These are phyloP conservation scores for Pygoscelis antarcticus DNA, from an alignment of 2,113 vertebrate species.

Conservation along the genomic window DNA sequence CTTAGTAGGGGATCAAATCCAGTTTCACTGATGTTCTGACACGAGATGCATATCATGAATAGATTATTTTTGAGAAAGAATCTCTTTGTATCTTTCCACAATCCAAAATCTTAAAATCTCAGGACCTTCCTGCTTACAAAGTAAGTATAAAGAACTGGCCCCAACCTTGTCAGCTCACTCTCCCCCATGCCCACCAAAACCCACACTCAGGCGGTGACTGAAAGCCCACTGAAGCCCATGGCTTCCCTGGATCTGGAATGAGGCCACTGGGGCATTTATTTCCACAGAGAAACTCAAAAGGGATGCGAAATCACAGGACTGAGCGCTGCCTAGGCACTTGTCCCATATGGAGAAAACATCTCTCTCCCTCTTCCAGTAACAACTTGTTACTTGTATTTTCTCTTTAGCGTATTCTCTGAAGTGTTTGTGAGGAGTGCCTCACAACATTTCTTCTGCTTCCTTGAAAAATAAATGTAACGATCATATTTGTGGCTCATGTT, in stretches of 20 bases:
- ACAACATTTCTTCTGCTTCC: not conserved
- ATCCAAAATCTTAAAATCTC: not conserved
- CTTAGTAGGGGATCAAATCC: not conserved
- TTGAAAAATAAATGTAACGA: not conserved
- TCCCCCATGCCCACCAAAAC: not conserved
- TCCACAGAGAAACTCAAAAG: not conserved
- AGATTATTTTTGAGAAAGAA: not conserved
- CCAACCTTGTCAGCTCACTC: not conserved
- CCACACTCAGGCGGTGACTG: not conserved
- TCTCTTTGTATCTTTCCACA: not conserved
- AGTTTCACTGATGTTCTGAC: not conserved
- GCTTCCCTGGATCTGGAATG: not conserved
- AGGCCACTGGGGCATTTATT: not conserved
- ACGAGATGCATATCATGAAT: not conserved
- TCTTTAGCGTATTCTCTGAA: not conserved
- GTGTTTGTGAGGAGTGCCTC: not conserved
- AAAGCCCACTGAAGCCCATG: not conserved
- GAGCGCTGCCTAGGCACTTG: accelerated
- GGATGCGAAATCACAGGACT: not conserved
- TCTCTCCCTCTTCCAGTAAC: not conserved
- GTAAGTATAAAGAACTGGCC: not conserved
- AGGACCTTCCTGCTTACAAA: not conserved
- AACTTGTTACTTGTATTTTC: not conserved
- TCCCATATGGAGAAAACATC: not conserved
- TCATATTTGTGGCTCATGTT: not conserved